Evolutionary conservation across 2,888 invertebrate genomes (phyloP), one percentile per base, ranked within the genome.

Genomic region (Drosophila borborema): DNA sequence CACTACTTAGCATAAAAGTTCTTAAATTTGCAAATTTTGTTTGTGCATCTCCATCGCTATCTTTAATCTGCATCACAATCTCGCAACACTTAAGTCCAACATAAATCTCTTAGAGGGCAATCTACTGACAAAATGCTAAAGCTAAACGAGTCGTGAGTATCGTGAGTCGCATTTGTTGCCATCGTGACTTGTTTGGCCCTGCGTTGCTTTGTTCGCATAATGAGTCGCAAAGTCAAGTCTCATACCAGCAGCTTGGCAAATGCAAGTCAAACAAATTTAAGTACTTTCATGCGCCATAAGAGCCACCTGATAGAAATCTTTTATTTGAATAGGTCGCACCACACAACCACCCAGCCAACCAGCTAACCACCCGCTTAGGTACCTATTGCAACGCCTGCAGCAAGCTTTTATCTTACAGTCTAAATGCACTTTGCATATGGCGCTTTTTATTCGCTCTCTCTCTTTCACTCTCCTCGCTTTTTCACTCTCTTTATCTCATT

Each of bases 301-400:
- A 86, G 89, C 76, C 89, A 89, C 81, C 89, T 89, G 86, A 86
- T 86, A 82, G 85, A 80, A 86, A 86, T 89, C 89, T 86, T 86
- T 86, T 89, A 84, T 89, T 86, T 86, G 82, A 73, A 65, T 71
- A 72, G 55, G 48, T 58, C 43, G 46, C 64, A 58, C 31, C n/a
- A 10, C 28, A 14, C 34, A 31, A 5, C 28, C n/a, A 53, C 36
- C 20, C 36, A 41, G 31, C 38, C 16, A 12, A 43, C 14, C 28
- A 5, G 23, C 23, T 23, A 54, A 40, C 54, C 54, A 54, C 38
- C 23, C 23, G 40, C 38, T 54, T n/a, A 54, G 54, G 40, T 64
- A 69, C 61, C 53, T 51, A 62, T 55, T 61, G 34, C 60, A 53
- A 53, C 51, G 60, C 60, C 82, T 77, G 72, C 67, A 82, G 88